Evolutionary conservation across 2,113 vertebrate species (phyloP).

Genomic region (Datnioides undecimradiatus): DNA sequence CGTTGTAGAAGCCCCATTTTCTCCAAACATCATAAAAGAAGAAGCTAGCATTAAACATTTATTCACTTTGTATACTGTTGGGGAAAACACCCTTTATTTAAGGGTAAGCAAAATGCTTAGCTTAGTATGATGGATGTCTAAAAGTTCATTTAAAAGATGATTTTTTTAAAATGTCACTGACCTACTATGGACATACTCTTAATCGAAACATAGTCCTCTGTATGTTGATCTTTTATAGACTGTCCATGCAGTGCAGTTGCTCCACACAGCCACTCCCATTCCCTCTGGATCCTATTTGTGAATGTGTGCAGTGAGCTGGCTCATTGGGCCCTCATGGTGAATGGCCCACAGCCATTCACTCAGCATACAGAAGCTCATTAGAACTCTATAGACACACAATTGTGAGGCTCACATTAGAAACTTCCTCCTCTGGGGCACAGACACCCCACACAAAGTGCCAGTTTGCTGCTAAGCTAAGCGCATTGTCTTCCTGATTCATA

Average conservation of each 20-base stretch:
- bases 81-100: not conserved
- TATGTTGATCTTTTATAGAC: constrained; percentile 82
- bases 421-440: constrained; percentile 90
- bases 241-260: constrained; percentile 83
- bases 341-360: constrained; percentile 90
- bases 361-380: constrained; percentile 97
- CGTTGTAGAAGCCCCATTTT: constrained; percentile 5
- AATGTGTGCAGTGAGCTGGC: constrained; percentile 91
- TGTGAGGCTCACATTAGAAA: constrained; percentile 92
- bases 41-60: constrained; percentile 14
- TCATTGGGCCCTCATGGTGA: constrained; percentile 94
- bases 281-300: constrained; percentile 91
- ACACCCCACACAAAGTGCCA: constrained; percentile 93
- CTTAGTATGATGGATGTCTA: fast-evolving
- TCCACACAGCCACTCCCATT: constrained; percentile 85
- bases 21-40: constrained; percentile 4
- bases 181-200: constrained; percentile 15
- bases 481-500: constrained; percentile 88
- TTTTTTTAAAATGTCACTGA: not conserved
- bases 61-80: not conserved
- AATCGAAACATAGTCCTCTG: constrained; percentile 29
- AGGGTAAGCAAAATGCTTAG: not conserved
- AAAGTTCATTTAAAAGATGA: not conserved
- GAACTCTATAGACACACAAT: constrained; percentile 97
- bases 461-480: constrained; percentile 90